phyloP scores from a whole-genome alignment of 2,888 invertebrate genomes.

The Tiliacea citrago region DNA sequence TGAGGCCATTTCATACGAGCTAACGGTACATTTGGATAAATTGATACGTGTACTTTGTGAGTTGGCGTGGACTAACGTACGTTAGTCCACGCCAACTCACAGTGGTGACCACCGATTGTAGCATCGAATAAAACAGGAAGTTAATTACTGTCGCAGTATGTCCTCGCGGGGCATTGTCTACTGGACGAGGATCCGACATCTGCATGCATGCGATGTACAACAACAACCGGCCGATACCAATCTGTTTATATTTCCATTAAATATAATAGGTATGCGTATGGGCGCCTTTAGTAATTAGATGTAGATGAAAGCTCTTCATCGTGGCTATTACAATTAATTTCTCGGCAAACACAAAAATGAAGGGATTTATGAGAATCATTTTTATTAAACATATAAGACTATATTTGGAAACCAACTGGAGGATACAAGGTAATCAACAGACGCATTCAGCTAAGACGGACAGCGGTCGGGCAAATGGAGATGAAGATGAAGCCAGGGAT shows the following conservation, averaged over 20 bases:
- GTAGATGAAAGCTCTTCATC: background rate
- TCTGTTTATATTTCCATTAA: constrained; percentile 9
- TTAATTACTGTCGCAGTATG: constrained; percentile 66
- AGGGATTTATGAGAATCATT: background rate
- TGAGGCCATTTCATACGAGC: constrained; percentile 37
- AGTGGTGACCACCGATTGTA: constrained; percentile 51
- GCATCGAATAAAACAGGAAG: constrained; percentile 69
- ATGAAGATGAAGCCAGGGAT: background rate
- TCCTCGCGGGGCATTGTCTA: constrained; percentile 64
- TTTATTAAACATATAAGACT: constrained; percentile 1
- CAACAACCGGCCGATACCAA: constrained; percentile 16
- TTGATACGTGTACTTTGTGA: constrained; percentile 60
- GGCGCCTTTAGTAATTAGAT: background rate
- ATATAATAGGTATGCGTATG: background rate
- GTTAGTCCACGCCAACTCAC: constrained; percentile 47
- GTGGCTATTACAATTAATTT: background rate
- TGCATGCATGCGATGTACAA: constrained; percentile 47
- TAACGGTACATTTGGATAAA: constrained; percentile 65
- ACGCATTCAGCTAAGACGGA: constrained; percentile 14
- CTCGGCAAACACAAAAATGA: background rate
- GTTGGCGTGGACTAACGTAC: too few species aligned
- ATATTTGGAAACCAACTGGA: constrained; percentile 33
- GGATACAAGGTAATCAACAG: constrained; percentile 36
- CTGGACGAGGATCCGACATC: constrained; percentile 41
- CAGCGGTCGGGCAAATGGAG: constrained; percentile 1